Base-by-base conservation (phyloP, 2,888 invertebrate species). In the Eupithecia pulchellata region DNA sequence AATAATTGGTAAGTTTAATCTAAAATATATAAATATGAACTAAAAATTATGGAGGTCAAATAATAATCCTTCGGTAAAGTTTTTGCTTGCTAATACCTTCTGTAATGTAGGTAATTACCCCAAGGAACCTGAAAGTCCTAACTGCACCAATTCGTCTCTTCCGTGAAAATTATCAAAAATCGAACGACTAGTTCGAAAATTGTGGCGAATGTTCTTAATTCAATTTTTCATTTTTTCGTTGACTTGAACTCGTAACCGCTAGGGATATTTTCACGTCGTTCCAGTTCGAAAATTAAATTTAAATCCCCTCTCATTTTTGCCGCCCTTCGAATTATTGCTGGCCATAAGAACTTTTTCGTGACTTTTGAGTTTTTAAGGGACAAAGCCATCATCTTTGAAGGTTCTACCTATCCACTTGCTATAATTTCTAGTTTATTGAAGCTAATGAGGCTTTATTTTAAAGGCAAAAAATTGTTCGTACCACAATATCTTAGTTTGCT, bases 241-340 rank as follows among this genome's bases (percentile, higher is more conserved):
- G 79, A 81, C 84, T 87, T 86, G 88, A 91, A 91, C 87, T 90
- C 89, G 80, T 84, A 86, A 89, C 90, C 90, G 83, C 88, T 83
- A 83, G 92, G 92, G 87, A 92, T 90, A 86, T 89, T 92, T 71
- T 89, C 89, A 89, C 90, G 91, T 90, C 89, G 89, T 91, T 92
- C 81, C 87, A 84, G 89, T 89, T 90, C 87, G 88, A 88, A 93
- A 93, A 93, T 94, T 93, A 93, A 94, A 93, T 94, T 94, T 91
- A 90, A 92, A 90, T 91, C 91, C 94, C 93, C 93, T 88, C 86
- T 84, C 86, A 85, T 91, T 93, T 92, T 91, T 91, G 81, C 90
- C 89, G 87, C 92, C 92, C 92, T 89, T 83, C 83, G 78, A 90
- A 92, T 93, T 90, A 90, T 90, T 87, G 86, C 87, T 84, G 83